Conservation (phyloP, 2,797 vertebrate genomes). For the Phyllotis vaccarum region DNA sequence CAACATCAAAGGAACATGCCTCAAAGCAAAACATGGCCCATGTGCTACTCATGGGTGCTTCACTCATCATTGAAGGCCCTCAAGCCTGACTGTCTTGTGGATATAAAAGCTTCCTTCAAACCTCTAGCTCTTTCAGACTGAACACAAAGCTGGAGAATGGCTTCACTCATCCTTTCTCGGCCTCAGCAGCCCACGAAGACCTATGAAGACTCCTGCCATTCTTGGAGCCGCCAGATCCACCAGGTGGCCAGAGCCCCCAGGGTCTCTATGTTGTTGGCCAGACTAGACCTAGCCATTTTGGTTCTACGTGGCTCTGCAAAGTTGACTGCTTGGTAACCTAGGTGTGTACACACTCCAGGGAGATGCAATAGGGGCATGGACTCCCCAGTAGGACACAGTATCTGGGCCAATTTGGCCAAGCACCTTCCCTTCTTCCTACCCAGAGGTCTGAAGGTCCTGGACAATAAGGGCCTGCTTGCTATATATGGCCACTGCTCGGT, state of each 20-base stretch:
- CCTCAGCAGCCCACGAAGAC: not conserved
- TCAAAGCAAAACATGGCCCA: accelerated
- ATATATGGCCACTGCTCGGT: accelerated
- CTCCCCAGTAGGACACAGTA: not conserved
- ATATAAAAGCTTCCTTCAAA: not conserved
- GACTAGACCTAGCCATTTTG: accelerated
- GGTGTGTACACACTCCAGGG: accelerated
- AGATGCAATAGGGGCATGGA: not conserved
- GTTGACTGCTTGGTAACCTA: not conserved
- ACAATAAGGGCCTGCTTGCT: not conserved
- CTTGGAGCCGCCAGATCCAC: accelerated
- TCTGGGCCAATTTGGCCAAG: not conserved
- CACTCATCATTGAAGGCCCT: accelerated
- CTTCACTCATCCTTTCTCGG: too few species aligned
- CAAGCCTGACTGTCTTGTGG: not conserved
- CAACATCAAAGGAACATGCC: accelerated
- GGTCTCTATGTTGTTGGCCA: accelerated
- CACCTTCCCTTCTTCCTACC: not conserved
- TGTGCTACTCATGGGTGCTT: accelerated
- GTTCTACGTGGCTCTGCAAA: not conserved
- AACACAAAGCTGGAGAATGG: not conserved
- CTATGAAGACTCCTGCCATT: not conserved
- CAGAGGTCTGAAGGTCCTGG: not conserved
- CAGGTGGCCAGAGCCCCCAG: accelerated
- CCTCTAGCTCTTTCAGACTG: not conserved